phyloP scores from a whole-genome alignment of 1,140 invertebrate genomes.

The Bursaphelenchus mucronatus region DNA sequence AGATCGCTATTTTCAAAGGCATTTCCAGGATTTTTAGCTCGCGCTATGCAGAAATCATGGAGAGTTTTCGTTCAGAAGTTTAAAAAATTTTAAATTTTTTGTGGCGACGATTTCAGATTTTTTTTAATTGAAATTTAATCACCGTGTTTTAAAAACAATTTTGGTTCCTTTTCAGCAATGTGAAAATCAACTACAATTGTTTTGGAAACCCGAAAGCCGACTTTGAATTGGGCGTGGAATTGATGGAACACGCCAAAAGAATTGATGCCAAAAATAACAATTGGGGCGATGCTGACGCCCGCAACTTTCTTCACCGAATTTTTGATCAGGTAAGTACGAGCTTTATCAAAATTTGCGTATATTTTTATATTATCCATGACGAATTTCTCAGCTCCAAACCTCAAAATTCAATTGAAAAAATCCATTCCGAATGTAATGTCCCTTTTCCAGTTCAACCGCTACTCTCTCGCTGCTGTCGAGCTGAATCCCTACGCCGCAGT shows the following conservation, averaged over 20 bases:
- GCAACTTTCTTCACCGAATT: conserved; percentile 65
- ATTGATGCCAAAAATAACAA: conserved; percentile 91
- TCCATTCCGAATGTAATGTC: not conserved
- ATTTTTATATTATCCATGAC: not conserved
- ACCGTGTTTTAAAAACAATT: too few species aligned
- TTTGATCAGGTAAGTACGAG: conserved; percentile 53
- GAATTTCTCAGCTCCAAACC: not conserved
- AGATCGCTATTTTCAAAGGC: too few species aligned
- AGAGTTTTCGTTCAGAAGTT: too few species aligned
- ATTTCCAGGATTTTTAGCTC: not conserved
- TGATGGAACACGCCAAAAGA: conserved; percentile 84
- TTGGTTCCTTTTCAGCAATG: conserved; percentile 73
- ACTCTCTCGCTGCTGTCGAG: conserved; percentile 56
- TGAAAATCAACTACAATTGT: conserved; percentile 82
- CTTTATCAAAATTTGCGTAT: too few species aligned
- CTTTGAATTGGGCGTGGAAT: conserved; percentile 89
- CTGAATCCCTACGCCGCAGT: conserved; percentile 59
- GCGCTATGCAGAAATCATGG: too few species aligned
- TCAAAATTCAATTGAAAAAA: not conserved
- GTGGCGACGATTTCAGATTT: too few species aligned
- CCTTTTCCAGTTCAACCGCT: conserved; percentile 54
- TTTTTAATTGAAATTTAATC: too few species aligned
- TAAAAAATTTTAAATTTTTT: too few species aligned
- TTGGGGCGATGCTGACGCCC: conserved; percentile 69
- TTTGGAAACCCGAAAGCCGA: conserved; percentile 81